phyloP scores from a whole-genome alignment of 1,140 invertebrate species.

The Drosophila asahinai region DNA sequence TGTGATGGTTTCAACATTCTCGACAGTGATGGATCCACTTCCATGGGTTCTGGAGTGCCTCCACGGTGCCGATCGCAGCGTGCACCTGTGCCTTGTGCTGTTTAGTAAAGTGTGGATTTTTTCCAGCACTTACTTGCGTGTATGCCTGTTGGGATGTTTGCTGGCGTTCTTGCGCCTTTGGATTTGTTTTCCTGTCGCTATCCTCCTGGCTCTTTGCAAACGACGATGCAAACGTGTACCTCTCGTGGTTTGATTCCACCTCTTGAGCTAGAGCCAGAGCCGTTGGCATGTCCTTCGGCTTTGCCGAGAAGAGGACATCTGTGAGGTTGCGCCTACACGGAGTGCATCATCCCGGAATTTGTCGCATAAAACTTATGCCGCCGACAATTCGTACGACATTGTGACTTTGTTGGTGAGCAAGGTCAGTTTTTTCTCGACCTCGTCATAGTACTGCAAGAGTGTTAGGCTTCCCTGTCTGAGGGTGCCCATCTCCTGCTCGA shows the following conservation, averaged over 20 bases:
- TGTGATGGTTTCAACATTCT: too few species aligned
- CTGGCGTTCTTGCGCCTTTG: constrained; percentile 15
- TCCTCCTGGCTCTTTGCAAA: too few species aligned
- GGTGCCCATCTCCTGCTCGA: constrained; percentile 4
- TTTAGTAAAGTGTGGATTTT: constrained; percentile 25
- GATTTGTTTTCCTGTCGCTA: not conserved
- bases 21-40: too few species aligned
- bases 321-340: too few species aligned
- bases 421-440: constrained; percentile 43
- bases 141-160: constrained; percentile 3
- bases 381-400: constrained; percentile 21
- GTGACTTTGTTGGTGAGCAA: constrained; percentile 42
- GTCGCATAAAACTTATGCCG: constrained; percentile 26
- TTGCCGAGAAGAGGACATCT: too few species aligned
- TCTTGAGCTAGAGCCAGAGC: too few species aligned
- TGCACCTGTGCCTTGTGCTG: constrained; percentile 10
- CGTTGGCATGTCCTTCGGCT: too few species aligned
- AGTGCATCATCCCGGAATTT: constrained; percentile 24
- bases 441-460: constrained; percentile 9
- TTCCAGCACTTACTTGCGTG: constrained; percentile 4
- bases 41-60: constrained; percentile 27
- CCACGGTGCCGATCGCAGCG: not conserved
- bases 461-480: constrained; percentile 26
- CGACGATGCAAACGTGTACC: too few species aligned
- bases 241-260: too few species aligned